Percentiles rank a stretch among this genome's conserved stretches.
Conservation (phyloP, 2,797 vertebrate species). For the Paedocypris micromegethes region DNA sequence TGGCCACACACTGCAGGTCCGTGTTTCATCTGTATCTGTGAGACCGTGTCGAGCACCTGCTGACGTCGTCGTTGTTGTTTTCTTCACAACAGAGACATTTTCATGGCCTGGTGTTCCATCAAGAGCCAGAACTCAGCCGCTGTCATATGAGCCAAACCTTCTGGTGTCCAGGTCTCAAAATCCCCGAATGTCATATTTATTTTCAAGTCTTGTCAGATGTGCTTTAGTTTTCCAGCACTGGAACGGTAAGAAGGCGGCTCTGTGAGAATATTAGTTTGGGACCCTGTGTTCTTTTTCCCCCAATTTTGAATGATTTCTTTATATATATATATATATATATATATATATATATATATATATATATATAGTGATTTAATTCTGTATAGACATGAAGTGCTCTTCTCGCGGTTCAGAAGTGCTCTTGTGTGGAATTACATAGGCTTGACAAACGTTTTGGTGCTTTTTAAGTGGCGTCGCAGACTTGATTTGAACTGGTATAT, state of each 20-base stretch:
- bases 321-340: no score
- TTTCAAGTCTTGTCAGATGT: no score
- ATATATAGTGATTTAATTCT: no score
- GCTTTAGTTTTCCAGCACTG: no score
- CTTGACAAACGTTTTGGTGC: no score
- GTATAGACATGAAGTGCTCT: neutral
- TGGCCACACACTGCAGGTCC: slow-evolving; percentile 89
- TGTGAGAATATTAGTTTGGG: no score
- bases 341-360: no score
- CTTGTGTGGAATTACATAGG: neutral
- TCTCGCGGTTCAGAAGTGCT: slow-evolving; percentile 10
- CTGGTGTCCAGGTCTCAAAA: neutral
- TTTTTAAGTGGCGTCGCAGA: neutral
- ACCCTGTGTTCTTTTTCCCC: no score
- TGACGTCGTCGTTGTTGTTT: no score
- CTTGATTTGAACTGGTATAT: no score
- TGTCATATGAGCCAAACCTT: slow-evolving; percentile 50
- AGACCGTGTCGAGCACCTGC: neutral
- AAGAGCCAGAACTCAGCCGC: slow-evolving; percentile 78
- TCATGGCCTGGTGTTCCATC: slow-evolving; percentile 85
- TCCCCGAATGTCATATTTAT: slow-evolving; percentile 9
- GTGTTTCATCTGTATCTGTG: slow-evolving; percentile 10
- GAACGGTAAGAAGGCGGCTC: no score
- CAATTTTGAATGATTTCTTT: no score
- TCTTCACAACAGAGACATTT: slow-evolving; percentile 73